Conservation (phyloP, 2,113 vertebrate species). For the Petroica traversi region DNA sequence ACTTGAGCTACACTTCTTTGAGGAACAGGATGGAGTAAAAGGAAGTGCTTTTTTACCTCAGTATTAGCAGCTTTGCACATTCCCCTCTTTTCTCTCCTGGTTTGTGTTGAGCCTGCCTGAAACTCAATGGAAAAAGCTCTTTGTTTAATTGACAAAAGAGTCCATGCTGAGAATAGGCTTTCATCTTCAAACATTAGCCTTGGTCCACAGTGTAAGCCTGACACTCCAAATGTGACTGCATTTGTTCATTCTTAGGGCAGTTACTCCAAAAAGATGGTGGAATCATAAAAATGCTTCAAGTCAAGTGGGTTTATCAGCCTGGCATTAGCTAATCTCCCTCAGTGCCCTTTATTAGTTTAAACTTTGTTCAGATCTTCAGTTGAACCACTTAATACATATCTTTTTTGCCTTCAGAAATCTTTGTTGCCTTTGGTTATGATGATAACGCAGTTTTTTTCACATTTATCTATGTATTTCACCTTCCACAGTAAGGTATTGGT, state of each 20-base stretch:
- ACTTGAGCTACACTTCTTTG: neutral
- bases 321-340: neutral
- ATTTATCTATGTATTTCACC: neutral
- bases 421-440: neutral
- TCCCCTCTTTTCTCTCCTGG: neutral
- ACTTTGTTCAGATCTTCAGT: neutral
- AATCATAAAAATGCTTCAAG: neutral
- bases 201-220: neutral
- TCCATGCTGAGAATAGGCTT: neutral
- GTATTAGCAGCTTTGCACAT: neutral
- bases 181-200: neutral
- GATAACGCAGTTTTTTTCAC: neutral
- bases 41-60: neutral
- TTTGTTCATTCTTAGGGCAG: neutral
- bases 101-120: neutral
- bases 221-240: neutral
- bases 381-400: neutral
- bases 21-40: neutral
- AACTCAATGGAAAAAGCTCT: neutral
- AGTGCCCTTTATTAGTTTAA: neutral
- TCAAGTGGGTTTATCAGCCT: neutral
- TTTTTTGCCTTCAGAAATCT: neutral
- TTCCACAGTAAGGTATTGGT: neutral
- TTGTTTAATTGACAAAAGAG: neutral
- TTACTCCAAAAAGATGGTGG: neutral